These are phyloP conservation scores for Sipha maydis DNA, from an alignment of 2,888 invertebrate species.

Conservation along the genomic window DNA sequence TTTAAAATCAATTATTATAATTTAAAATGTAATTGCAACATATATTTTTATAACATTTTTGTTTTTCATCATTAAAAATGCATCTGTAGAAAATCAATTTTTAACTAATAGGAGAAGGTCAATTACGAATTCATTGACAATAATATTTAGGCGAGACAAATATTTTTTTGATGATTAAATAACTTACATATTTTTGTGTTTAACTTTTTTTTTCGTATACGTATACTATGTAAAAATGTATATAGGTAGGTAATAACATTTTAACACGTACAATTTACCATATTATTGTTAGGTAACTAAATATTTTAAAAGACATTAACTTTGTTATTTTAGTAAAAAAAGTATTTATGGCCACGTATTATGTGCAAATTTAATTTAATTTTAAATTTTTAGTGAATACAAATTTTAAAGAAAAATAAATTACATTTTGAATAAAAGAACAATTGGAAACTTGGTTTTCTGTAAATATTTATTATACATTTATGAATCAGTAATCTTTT, in stretches of 20 bases:
- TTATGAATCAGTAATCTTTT: neutral
- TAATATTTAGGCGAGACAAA: neutral
- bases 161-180: neutral
- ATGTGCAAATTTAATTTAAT: neutral
- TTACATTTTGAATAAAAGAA: neutral
- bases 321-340: neutral
- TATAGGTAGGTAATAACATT: neutral
- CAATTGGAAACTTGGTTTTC: neutral
- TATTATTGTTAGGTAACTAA: neutral
- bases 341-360: neutral
- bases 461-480: constrained; percentile 10
- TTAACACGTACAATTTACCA: constrained; percentile 10
- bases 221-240: neutral
- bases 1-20: neutral
- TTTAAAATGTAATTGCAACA: neutral
- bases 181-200: neutral
- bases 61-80: neutral
- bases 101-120: constrained; percentile 15
- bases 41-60: neutral
- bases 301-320: neutral
- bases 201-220: neutral
- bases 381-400: neutral
- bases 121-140: neutral
- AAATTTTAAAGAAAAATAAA: neutral
- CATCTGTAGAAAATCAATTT: neutral